Evolutionary conservation across 2,888 invertebrate species (phyloP), one percentile per base, ranked within the genome.

Genomic region (Carterocephalus palaemon): DNA sequence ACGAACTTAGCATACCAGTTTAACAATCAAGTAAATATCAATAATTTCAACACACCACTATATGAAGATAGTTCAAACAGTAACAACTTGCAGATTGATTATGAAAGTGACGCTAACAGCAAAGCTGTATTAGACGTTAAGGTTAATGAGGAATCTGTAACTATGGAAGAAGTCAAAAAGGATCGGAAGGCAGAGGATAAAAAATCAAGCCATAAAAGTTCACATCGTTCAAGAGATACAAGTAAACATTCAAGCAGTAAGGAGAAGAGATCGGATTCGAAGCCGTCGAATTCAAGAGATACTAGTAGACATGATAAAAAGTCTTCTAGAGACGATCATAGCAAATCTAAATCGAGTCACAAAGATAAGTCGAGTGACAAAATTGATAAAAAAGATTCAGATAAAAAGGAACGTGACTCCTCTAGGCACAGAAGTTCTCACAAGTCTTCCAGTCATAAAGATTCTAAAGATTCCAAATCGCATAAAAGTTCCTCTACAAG

Each of bases 51-150:
- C 41, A 83, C 83, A 0, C 83, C 77, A 7, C 48, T 76, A 47
- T 83, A 80, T 47, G 83, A 86, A 33, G 87, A 84, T 36, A 88
- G 83, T 58, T 86, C 86, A 1, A 86, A 84, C 60, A 80, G 82
- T 49, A 78, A 82, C 50, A 78, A 77, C 34, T 58, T 82, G 40
- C 83, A 77, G 39, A 84, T 87, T 43, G 85, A 86, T 59, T 85
- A 86, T 37, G 86, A 86, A 62, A 86, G 83, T 59, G 86, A 86
- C 52, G 75, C 71, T 1, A 87, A 87, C 38, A 86, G 84, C 53
- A 88, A 88, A 60, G 67, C 62, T n/a, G 78, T 75, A 49, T 61
- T 56, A 9, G 84, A 82, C 47, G 54, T 56, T 16, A 86, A 84
- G 57, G 32, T 55, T n/a, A 55, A 57, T 1, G 80, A 82, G 57